phyloP scores from a whole-genome alignment of 2,113 vertebrate species.

The Candoia aspera region DNA sequence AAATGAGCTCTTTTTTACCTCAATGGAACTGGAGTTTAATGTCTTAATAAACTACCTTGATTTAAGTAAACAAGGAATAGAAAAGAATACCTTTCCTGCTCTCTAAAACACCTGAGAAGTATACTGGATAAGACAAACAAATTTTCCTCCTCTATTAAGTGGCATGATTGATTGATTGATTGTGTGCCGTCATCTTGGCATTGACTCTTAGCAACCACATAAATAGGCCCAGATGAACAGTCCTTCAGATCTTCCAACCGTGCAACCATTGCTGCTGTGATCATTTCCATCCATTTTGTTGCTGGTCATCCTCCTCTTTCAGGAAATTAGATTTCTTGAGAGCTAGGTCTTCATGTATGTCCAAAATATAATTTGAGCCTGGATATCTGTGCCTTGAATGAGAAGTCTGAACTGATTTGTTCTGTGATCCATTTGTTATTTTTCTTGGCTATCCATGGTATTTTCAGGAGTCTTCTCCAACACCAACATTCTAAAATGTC shows the following conservation, averaged over 20 bases:
- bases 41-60: background rate
- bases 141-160: too few species aligned
- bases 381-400: background rate
- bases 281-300: background rate
- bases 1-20: background rate
- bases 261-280: background rate
- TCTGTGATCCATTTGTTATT: background rate
- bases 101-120: background rate
- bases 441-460: background rate
- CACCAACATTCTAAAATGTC: background rate
- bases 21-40: background rate
- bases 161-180: background rate
- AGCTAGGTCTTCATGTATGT: background rate
- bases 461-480: background rate
- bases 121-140: background rate
- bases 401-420: background rate
- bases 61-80: background rate
- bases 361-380: background rate
- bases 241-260: background rate
- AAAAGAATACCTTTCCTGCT: background rate
- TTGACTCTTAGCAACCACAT: background rate
- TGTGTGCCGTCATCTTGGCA: background rate
- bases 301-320: background rate
- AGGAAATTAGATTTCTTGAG: background rate
- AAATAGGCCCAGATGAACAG: background rate